phyloP scores from a whole-genome alignment of 2,888 invertebrate genomes.

The Neria commutata region DNA sequence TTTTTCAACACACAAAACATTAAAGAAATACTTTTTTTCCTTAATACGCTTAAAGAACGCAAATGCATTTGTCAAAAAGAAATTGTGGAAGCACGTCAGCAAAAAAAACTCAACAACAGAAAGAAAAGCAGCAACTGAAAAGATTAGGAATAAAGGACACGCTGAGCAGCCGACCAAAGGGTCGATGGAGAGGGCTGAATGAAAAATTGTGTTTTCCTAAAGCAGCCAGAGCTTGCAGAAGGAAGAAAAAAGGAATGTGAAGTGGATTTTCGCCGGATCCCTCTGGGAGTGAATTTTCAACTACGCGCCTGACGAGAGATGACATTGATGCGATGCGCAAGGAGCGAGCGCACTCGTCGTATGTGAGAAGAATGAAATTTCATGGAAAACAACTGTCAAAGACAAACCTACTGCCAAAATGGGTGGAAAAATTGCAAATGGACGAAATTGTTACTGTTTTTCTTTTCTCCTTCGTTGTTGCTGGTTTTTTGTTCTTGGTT shows the following conservation, averaged over 20 bases:
- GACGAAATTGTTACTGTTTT: conserved; percentile 48
- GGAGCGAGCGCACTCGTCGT: conserved; percentile 25
- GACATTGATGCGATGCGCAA: conserved; percentile 55
- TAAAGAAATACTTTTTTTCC: not conserved
- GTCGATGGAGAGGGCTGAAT: too few species aligned
- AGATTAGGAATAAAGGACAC: too few species aligned
- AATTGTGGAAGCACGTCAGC: conserved; percentile 42
- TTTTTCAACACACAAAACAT: too few species aligned
- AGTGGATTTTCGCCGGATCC: too few species aligned
- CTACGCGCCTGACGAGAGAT: conserved; percentile 41
- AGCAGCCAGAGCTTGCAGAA: not conserved
- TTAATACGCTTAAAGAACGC: too few species aligned
- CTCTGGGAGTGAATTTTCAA: too few species aligned
- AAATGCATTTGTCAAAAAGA: not conserved
- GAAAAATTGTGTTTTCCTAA: too few species aligned
- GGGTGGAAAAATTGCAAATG: conserved; percentile 48
- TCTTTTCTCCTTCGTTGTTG: not conserved
- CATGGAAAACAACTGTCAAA: conserved; percentile 49
- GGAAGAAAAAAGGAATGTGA: conserved; percentile 1
- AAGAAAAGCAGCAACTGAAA: too few species aligned
- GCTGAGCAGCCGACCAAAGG: too few species aligned
- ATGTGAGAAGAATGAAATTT: conserved; percentile 51
- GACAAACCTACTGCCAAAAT: conserved; percentile 28
- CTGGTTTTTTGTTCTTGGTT: not conserved
- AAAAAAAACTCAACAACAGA: conserved; percentile 36